A percentile compares a stretch with the other conserved stretches of the same genome.
phyloP scores from a whole-genome alignment of 2,888 invertebrate genomes.

The Platerodrilus igneus region DNA sequence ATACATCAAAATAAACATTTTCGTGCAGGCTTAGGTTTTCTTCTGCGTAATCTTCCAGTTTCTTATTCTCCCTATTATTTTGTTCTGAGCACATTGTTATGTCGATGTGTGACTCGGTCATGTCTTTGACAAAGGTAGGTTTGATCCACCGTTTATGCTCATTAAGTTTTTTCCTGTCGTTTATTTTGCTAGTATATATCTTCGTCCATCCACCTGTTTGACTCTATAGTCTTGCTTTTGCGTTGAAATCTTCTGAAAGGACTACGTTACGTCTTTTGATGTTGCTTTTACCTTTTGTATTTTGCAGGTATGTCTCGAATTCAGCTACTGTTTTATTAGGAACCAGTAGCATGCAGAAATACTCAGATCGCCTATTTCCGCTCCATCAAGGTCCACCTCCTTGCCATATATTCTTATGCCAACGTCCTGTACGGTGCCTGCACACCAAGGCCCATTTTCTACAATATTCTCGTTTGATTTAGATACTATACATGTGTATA shows the following conservation, averaged over 20 bases:
- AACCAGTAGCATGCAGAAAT: conserved; percentile 1
- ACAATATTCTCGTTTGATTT: background rate
- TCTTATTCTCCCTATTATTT: background rate
- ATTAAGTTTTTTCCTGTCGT: background rate
- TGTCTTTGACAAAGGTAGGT: background rate
- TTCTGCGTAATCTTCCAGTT: background rate
- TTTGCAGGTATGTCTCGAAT: background rate
- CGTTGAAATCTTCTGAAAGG: background rate
- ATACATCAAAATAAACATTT: background rate
- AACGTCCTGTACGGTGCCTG: background rate
- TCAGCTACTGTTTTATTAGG: conserved; percentile 1
- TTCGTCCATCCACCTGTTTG: too few species aligned
- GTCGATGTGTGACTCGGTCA: background rate
- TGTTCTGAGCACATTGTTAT: conserved; percentile 2
- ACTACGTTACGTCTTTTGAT: background rate
- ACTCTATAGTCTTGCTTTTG: too few species aligned
- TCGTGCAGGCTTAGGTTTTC: background rate
- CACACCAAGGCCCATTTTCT: background rate
- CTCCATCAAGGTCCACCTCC: too few species aligned
- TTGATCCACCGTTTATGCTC: background rate
- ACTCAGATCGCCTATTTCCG: background rate
- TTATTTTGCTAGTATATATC: too few species aligned
- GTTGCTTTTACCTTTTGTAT: background rate
- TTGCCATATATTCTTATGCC: too few species aligned
- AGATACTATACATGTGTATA: background rate